Conservation (phyloP, 2,113 vertebrate species). For the Phalacrocorax pelagicus region DNA sequence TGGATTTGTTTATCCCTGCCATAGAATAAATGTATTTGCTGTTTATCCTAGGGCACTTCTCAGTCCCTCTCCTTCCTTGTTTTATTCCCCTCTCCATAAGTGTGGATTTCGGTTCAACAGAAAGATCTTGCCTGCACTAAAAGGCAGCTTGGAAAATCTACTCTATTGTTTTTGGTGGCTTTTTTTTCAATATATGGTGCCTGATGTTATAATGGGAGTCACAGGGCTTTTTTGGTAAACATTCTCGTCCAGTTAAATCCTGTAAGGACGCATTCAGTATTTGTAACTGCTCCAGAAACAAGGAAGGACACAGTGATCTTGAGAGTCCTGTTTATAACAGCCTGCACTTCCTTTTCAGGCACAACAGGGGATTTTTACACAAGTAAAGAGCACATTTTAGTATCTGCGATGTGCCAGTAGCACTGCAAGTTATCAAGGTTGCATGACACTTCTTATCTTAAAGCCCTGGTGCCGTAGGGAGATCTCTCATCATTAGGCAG, state of each 20-base stretch:
- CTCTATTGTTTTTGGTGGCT: not conserved
- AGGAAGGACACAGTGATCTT: not conserved
- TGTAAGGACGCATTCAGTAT: not conserved
- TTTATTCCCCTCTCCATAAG: not conserved
- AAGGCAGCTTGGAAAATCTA: not conserved
- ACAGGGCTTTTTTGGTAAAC: not conserved
- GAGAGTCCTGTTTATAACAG: not conserved
- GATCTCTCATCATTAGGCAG: not conserved
- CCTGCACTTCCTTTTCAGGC: not conserved
- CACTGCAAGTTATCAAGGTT: not conserved
- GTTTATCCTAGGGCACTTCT: not conserved
- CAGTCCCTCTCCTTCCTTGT: not conserved
- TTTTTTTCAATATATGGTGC: not conserved
- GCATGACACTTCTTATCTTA: conserved; percentile 10
- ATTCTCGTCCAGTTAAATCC: not conserved
- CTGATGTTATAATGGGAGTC: not conserved
- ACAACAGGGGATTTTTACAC: not conserved
- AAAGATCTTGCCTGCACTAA: not conserved
- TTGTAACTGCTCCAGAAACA: not conserved
- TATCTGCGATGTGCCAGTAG: not conserved
- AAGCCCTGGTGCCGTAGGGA: not conserved
- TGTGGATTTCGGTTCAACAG: not conserved
- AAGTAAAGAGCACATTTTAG: not conserved
- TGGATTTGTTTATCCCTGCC: not conserved
- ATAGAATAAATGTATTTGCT: not conserved